Base-by-base conservation (phyloP, 2,113 vertebrate genomes). In the Pollimyrus isidori region DNA sequence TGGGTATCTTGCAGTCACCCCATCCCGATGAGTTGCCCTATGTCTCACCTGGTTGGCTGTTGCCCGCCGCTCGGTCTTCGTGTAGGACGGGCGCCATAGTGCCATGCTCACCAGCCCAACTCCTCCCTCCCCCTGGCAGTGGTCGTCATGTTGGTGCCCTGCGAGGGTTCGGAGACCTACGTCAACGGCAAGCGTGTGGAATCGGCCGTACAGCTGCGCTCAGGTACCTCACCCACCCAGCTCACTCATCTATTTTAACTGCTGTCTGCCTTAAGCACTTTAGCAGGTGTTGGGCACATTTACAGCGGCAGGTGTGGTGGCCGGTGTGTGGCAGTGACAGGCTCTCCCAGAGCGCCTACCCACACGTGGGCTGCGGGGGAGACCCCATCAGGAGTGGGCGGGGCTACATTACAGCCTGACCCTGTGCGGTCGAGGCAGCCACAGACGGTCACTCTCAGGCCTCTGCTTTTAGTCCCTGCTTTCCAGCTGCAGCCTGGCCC, bases 181-280 rank as follows among this genome's bases (percentile, higher is more conserved):
- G 98, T 99, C 88, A 99, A 99, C 3, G 98, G 98, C 92, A 99
- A 99, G 92, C 96, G 98, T 53, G 98, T 99, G 50, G 94, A 95
- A 30, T 96, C 97, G 84, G 95, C 97, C 0, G 97, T 99, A 89
- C 98, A 99, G 92, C 90, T 99, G 39, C 98, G 98, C 87, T 99
- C 98, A 94, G 98, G 98, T 99, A 91, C 39, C 50, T 53, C 52
- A 42, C n/a, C n/a, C 46, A 7, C 3, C 82, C 35, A 1, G 35
- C 42, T 46, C 42, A 1, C 82, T 48, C 5, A 80, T 65, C 23
- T 26, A 56, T 76, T 39, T 13, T 6, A 5, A 39, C 30, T 26
- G 69, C 69, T 42, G 35, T 19, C 73, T 80, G 73, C 73, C 4
- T 39, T 80, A 19, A 69, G 62, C 19, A 80, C 73, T 42, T 0